A percentile compares a stretch with the other conserved stretches of the same genome.
These are phyloP conservation scores for Girardinus metallicus DNA, from an alignment of 2,797 vertebrate species.

Conservation along the genomic window DNA sequence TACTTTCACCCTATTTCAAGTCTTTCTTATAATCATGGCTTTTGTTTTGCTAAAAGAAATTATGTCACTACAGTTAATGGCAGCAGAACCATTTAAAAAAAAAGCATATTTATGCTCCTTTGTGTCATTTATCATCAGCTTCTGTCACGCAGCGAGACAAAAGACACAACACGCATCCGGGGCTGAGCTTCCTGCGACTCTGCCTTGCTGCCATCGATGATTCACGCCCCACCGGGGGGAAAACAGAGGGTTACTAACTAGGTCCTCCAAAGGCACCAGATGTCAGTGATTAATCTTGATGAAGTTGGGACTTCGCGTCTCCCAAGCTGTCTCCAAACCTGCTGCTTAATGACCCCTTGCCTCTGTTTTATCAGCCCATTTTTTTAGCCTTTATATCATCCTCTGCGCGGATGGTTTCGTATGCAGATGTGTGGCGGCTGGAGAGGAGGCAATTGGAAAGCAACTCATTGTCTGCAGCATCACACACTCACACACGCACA, in stretches of 20 bases:
- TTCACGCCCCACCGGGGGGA: slow-evolving; percentile 68
- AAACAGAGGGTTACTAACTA: slow-evolving; percentile 79
- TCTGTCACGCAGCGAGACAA: slow-evolving; percentile 68
- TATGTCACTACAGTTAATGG: slow-evolving; percentile 10
- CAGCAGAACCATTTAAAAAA: slow-evolving; percentile 4
- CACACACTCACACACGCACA: background rate
- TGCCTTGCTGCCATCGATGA: slow-evolving; percentile 70
- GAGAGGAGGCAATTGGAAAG: slow-evolving; percentile 14
- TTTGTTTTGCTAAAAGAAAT: slow-evolving; percentile 4
- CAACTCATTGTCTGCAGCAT: slow-evolving; percentile 26
- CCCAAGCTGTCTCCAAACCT: slow-evolving; percentile 74
- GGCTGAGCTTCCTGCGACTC: slow-evolving; percentile 60
- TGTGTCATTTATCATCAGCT: slow-evolving; percentile 57
- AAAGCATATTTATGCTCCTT: slow-evolving; percentile 34
- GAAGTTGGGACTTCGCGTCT: slow-evolving; percentile 74
- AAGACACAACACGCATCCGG: slow-evolving; percentile 66
- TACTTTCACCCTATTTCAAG: slow-evolving; percentile 6
- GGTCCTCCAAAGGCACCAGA: slow-evolving; percentile 78
- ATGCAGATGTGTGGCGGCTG: slow-evolving; percentile 55
- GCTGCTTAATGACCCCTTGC: slow-evolving; percentile 77
- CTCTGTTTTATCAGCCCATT: slow-evolving; percentile 75
- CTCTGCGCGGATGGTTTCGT: slow-evolving; percentile 56
- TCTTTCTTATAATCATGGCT: slow-evolving; percentile 1
- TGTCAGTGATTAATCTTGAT: slow-evolving; percentile 82
- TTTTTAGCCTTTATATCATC: slow-evolving; percentile 70